phyloP scores from a whole-genome alignment of 2,797 vertebrate genomes.

The Thalassophryne amazonica region DNA sequence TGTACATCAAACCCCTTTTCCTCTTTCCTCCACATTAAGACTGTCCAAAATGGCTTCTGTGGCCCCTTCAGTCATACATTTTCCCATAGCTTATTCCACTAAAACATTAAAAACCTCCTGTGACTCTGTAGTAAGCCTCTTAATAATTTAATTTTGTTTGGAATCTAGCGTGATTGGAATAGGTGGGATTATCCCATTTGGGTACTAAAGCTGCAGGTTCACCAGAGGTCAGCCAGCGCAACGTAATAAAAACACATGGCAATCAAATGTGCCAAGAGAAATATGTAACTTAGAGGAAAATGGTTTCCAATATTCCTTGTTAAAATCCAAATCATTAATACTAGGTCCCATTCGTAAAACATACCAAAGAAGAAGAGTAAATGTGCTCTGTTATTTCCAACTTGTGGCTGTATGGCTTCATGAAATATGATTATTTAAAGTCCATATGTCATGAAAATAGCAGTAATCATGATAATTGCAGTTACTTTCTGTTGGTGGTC shows the following conservation, averaged over 20 bases:
- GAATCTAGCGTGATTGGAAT: slow-evolving; percentile 77
- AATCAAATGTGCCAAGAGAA: slow-evolving; percentile 26
- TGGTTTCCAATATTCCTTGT: no score
- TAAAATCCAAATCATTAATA: no score
- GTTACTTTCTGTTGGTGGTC: slow-evolving; percentile 51
- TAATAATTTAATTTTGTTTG: slow-evolving; percentile 85
- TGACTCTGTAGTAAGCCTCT: slow-evolving; percentile 77
- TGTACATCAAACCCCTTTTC: neutral
- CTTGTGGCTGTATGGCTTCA: no score
- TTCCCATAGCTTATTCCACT: slow-evolving; percentile 50
- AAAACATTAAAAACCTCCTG: slow-evolving; percentile 65
- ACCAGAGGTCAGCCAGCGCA: slow-evolving; percentile 41
- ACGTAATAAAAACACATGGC: slow-evolving; percentile 36
- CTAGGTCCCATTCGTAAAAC: no score
- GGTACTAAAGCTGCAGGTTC: slow-evolving; percentile 51
- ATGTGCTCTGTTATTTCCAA: no score
- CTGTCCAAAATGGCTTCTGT: neutral
- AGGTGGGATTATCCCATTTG: slow-evolving; percentile 68
- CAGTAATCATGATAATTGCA: no score
- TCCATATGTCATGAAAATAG: no score
- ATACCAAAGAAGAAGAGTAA: no score
- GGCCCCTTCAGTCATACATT: neutral
- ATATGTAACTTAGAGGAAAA: neutral
- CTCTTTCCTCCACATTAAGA: neutral
- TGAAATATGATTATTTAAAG: no score